Conservation (phyloP, 2,797 vertebrate species). For the Loriculus beryllinus region DNA sequence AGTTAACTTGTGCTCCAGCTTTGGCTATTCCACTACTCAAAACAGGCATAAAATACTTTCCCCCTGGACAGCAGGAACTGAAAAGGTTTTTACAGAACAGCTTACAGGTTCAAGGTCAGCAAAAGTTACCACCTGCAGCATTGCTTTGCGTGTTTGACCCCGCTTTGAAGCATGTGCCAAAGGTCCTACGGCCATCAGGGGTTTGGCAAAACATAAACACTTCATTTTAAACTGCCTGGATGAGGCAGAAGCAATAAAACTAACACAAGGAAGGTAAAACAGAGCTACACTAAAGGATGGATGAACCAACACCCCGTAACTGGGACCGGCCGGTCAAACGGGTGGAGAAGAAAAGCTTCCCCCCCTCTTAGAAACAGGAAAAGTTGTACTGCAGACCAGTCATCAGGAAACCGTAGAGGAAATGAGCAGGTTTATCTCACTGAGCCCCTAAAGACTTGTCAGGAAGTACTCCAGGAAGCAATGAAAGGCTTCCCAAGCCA, state of each 20-base stretch:
- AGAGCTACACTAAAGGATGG: not conserved
- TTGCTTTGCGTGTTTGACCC: not conserved
- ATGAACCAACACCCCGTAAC: fast-evolving
- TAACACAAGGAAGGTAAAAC: not conserved
- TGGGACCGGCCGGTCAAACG: not conserved
- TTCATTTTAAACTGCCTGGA: not conserved
- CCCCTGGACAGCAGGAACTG: not conserved
- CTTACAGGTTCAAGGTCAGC: not conserved
- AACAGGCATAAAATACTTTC: not conserved
- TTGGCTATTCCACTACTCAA: not conserved
- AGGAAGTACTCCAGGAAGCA: conserved; percentile 65
- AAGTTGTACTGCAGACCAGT: not conserved
- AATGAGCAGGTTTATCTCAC: conserved; percentile 25
- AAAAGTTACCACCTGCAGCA: not conserved
- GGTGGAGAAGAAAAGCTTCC: not conserved
- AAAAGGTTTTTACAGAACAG: not conserved
- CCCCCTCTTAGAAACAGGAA: not conserved
- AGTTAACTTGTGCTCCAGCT: not conserved
- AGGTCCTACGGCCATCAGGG: not conserved
- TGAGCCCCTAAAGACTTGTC: conserved; percentile 32
- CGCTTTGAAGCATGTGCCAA: not conserved
- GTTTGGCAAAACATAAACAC: not conserved
- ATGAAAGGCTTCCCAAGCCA: conserved; percentile 57
- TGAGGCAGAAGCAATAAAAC: not conserved
- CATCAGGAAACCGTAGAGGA: conserved; percentile 52